A percentile compares a stretch with the other conserved stretches of the same genome.
Evolutionary conservation across 2,888 invertebrate genomes (phyloP).

Genomic region (Apodemia hepburni): DNA sequence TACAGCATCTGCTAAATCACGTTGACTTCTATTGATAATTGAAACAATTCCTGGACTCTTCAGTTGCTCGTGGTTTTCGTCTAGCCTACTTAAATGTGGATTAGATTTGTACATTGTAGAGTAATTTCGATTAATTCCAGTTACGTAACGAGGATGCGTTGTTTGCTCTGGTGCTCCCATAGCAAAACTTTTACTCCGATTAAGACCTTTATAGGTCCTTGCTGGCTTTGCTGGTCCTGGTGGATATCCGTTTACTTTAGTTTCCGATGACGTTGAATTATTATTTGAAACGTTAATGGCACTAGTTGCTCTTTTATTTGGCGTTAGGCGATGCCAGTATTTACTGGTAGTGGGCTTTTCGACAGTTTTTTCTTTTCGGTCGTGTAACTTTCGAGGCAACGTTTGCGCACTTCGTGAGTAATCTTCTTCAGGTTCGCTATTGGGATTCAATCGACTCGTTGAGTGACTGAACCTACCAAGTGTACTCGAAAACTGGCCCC

Average conservation of each 20-base stretch:
- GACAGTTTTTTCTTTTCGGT: constrained; percentile 65
- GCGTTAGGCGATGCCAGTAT: constrained; percentile 73
- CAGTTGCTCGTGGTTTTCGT: constrained; percentile 85
- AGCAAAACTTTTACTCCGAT: constrained; percentile 92
- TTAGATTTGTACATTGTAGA: constrained; percentile 87
- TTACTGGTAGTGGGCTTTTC: constrained; percentile 68
- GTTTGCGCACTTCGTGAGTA: constrained; percentile 86
- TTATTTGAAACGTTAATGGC: constrained; percentile 83
- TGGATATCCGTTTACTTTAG: constrained; percentile 67
- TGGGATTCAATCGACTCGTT: constrained; percentile 84
- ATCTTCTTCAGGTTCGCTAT: constrained; percentile 72
- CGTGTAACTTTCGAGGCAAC: constrained; percentile 84
- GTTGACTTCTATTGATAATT: constrained; percentile 90
- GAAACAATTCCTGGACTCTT: constrained; percentile 94
- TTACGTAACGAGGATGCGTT: constrained; percentile 68
- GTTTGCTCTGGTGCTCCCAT: constrained; percentile 83
- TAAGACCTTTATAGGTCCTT: constrained; percentile 87
- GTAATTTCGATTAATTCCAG: constrained; percentile 70
- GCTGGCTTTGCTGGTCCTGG: constrained; percentile 89
- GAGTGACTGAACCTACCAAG: constrained; percentile 92
- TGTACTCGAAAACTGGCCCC: constrained; percentile 86
- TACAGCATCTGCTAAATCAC: constrained; percentile 85
- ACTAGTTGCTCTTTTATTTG: constrained; percentile 78
- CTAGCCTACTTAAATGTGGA: constrained; percentile 86
- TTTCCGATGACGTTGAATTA: constrained; percentile 54